phyloP scores from a whole-genome alignment of 2,113 vertebrate genomes.

The Crotalus helleri region DNA sequence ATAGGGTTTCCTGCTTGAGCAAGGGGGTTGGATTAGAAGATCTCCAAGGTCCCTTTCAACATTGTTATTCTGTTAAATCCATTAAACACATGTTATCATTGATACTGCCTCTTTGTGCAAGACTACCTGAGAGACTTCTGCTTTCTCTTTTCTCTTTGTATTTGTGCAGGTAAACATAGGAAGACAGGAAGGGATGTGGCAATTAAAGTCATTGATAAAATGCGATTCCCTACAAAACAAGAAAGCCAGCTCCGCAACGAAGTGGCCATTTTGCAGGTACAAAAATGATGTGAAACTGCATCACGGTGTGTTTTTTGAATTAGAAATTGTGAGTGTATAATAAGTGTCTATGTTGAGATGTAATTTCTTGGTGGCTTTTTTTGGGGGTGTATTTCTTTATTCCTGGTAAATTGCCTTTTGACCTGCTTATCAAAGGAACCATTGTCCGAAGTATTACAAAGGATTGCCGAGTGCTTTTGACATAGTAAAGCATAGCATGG shows the following conservation, averaged over 20 bases:
- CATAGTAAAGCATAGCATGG: background rate
- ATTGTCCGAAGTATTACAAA: background rate
- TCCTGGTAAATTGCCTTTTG: background rate
- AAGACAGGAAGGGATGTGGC: conserved; percentile 98
- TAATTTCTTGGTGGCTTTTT: background rate
- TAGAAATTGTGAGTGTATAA: background rate
- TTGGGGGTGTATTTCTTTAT: background rate
- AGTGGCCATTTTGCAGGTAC: conserved; percentile 98
- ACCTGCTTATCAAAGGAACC: background rate
- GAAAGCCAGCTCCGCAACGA: conserved; percentile 98
- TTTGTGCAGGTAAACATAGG: conserved; percentile 88
- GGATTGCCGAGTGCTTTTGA: background rate
- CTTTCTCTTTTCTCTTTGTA: conserved; percentile 1
- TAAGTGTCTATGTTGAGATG: background rate
- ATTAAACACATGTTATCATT: background rate
- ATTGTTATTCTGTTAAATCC: background rate
- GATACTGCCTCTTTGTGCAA: background rate
- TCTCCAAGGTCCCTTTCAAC: background rate
- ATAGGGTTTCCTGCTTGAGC: background rate
- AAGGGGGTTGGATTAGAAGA: background rate
- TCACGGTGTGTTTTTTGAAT: background rate
- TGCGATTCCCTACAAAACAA: conserved; percentile 97
- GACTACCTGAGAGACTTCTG: background rate
- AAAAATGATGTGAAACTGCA: conserved; percentile 4
- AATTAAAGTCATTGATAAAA: conserved; percentile 99